Percentiles rank a stretch among this genome's conserved stretches.
Conservation (phyloP, 2,888 invertebrate species). For the Steinernema hermaphroditum region DNA sequence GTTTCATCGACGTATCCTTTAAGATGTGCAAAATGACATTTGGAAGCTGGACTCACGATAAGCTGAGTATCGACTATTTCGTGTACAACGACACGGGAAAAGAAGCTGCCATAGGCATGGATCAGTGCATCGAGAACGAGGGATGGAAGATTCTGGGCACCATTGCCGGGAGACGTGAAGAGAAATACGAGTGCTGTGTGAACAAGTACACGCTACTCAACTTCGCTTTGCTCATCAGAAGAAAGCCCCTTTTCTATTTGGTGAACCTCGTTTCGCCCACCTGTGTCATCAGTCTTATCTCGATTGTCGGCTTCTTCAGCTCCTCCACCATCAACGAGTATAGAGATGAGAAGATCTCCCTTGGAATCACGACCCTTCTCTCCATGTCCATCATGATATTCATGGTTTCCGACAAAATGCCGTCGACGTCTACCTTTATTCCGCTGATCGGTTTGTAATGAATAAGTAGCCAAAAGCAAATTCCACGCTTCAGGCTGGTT, state of each 20-base stretch:
- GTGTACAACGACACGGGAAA: slow-evolving; percentile 43
- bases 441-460: not conserved
- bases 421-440: not conserved
- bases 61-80: slow-evolving; percentile 58
- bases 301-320: slow-evolving; percentile 66
- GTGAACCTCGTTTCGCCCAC: slow-evolving; percentile 61
- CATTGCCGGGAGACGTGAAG: slow-evolving; percentile 45
- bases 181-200: slow-evolving; percentile 58
- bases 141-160: slow-evolving; percentile 59
- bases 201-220: slow-evolving; percentile 57
- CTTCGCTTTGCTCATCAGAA: slow-evolving; percentile 44
- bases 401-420: slow-evolving; percentile 54
- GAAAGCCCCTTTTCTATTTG: slow-evolving; percentile 57
- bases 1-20: not conserved
- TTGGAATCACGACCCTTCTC: not conserved
- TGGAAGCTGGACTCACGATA: slow-evolving; percentile 59
- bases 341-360: not conserved
- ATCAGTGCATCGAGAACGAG: slow-evolving; percentile 60
- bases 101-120: slow-evolving; percentile 50
- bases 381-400: not conserved
- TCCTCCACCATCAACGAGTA: not conserved
- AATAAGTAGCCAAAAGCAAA: not conserved
- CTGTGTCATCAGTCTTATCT: slow-evolving; percentile 67
- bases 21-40: slow-evolving; percentile 52
- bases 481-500: not conserved